A percentile compares a stretch with the other conserved stretches of the same genome.
These are phyloP conservation scores for Stichopus horrens DNA, from an alignment of 53 echinoderm and acorn worm species.

Conservation along the genomic window DNA sequence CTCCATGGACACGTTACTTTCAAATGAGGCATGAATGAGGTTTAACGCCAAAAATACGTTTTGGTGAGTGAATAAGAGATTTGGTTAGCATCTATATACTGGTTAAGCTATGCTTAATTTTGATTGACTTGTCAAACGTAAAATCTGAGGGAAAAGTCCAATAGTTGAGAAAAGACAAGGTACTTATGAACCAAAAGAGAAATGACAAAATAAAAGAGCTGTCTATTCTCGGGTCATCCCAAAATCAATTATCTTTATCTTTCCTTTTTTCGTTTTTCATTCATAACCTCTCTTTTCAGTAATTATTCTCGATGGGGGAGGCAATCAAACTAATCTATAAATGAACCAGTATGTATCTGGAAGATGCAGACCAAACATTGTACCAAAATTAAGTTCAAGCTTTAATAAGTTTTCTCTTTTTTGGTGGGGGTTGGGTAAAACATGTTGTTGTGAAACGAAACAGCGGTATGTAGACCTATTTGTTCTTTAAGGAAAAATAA, in stretches of 20 bases:
- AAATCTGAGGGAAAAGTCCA: background rate
- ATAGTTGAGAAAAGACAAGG: constrained; percentile 23
- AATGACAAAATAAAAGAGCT: constrained; percentile 15
- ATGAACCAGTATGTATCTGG: constrained; percentile 12
- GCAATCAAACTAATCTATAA: constrained; percentile 27
- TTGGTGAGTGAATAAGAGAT: constrained; percentile 2
- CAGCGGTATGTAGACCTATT: constrained; percentile 20
- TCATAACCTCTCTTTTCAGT: constrained; percentile 2
- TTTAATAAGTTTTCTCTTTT: background rate
- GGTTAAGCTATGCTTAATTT: background rate
- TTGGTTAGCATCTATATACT: constrained; percentile 27
- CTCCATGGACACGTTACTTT: background rate
- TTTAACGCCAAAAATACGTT: background rate
- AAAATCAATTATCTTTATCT: constrained; percentile 11
- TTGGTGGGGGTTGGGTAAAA: background rate
- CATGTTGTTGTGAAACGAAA: background rate
- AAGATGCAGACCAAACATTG: background rate
- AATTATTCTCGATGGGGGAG: background rate
- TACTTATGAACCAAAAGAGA: constrained; percentile 18
- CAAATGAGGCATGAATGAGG: constrained; percentile 14
- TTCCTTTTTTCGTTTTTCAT: constrained; percentile 8
- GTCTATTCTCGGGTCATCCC: constrained; percentile 13
- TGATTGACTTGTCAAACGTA: constrained; percentile 14
- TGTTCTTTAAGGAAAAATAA: background rate
- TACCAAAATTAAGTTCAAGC: background rate